Evolutionary conservation across 1,140 invertebrate genomes (phyloP), one percentile per base, ranked within the genome.

Genomic region (Amyelois transitella): DNA sequence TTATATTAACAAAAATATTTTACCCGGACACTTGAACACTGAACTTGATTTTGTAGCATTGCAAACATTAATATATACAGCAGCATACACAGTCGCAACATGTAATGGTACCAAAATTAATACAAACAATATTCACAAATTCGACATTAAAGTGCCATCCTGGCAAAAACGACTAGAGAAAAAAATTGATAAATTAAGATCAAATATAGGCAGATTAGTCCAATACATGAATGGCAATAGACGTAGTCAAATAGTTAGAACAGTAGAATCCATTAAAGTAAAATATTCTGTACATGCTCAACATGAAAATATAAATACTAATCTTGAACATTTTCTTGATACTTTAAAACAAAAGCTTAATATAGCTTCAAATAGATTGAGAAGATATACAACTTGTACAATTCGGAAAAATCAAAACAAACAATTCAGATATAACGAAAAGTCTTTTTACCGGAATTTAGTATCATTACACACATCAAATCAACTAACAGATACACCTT

Each of bases 121-220:
- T 6, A 14, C 45, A 44, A 6, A 53, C 55, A 17, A 18, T 12
- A n/a, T 43, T 48, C 12, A 19, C n/a, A 51, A 43, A 24, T 43
- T 47, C 43, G 28, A 22, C 25, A 12, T 54, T 38, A 5, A 45
- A 18, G 58, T 14, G 50, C 63, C 58, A 38, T 22, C 18, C 2
- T 66, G 59, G 59, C 53, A 66, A 59, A 53, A 24, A 51, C 14
- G 63, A 17, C 19, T 61, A 17, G 32, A 55, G 43, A 51, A 25
- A 17, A 55, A 32, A 47, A 20, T 52, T 24, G 12, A 55, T n/a
- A 32, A 22, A 8, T 49, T 61, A 17, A 49, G 59, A 20, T 18
- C 25, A 12, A 28, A 55, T 6, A 57, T 63, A 60, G 58, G 25
- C 1, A 58, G 48, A 43, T 2, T 63, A 6, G 60, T 52, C 24